Percentiles rank a stretch among this genome's conserved stretches.
These are phyloP conservation scores for Dicrurus megarhynchus DNA, from an alignment of 2,113 vertebrate species.

Conservation along the genomic window DNA sequence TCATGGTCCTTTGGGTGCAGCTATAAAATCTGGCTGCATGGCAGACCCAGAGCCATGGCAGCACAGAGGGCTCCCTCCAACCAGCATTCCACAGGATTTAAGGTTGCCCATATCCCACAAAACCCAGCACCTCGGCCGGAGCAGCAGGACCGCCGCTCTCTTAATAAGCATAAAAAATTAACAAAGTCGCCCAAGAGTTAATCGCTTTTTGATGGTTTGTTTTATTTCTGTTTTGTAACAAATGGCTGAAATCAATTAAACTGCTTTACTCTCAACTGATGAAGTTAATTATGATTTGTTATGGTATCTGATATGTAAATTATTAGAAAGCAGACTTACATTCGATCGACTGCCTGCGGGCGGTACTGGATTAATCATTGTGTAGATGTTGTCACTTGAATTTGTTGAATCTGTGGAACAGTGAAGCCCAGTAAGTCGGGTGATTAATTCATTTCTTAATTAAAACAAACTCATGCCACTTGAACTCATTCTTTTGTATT, in stretches of 20 bases:
- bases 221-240: constrained; percentile 80
- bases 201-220: constrained; percentile 77
- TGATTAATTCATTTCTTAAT: constrained; percentile 84
- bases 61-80: not conserved
- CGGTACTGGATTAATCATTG: constrained; percentile 98
- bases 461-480: constrained; percentile 83
- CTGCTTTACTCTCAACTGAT: constrained; percentile 78
- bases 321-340: constrained; percentile 85
- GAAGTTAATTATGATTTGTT: constrained; percentile 86
- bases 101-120: not conserved
- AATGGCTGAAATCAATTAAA: constrained; percentile 85
- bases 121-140: not conserved
- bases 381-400: constrained; percentile 99
- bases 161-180: constrained; percentile 53
- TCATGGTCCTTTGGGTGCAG: not conserved
- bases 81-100: not conserved
- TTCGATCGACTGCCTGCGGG: constrained; percentile 94
- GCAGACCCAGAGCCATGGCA: not conserved
- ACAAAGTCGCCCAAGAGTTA: constrained; percentile 65
- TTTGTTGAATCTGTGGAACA: constrained; percentile 94
- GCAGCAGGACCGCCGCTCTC: not conserved
- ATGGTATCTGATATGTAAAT: constrained; percentile 83
- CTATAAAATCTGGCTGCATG: not conserved
- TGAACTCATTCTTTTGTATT: constrained; percentile 83
- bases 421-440: constrained; percentile 71